Conservation (phyloP, 2,113 vertebrate species). For the Rhizomys pruinosus region DNA sequence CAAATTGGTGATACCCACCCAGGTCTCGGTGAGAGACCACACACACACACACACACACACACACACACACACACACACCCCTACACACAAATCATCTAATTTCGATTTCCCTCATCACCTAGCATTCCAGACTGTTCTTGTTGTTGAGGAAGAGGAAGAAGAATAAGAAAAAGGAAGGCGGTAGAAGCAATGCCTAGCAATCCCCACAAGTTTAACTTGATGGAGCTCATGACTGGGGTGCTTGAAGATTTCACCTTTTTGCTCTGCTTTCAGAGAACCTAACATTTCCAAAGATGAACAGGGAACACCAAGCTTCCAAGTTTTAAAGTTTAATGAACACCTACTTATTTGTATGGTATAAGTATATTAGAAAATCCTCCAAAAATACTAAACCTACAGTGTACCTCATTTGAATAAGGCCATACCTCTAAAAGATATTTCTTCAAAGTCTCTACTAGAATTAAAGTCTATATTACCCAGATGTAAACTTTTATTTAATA, state of each 20-base stretch:
- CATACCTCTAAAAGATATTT: neutral
- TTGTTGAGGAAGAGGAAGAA: neutral
- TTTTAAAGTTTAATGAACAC: neutral
- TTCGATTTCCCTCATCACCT: neutral
- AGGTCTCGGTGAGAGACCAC: neutral
- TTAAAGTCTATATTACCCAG: neutral
- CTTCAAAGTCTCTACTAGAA: conserved; percentile 4
- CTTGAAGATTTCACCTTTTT: neutral
- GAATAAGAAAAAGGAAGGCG: too few relatives aligned
- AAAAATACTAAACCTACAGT: neutral
- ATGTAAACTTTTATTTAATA: neutral
- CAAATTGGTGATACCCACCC: neutral
- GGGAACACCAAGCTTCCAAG: neutral
- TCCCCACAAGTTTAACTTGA: neutral
- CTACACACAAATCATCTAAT: neutral
- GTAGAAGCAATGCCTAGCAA: too few relatives aligned
- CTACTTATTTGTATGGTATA: conserved; percentile 5
- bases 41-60: too few relatives aligned
- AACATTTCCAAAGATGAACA: neutral
- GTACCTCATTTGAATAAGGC: neutral
- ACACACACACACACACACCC: neutral
- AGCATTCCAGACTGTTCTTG: neutral
- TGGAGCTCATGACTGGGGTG: neutral
- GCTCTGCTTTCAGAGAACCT: conserved; percentile 15
- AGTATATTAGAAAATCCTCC: neutral